Percentiles rank a stretch among this genome's conserved stretches.
These are phyloP conservation scores for Stenolophus ochropezus DNA, from an alignment of 2,888 invertebrate species.

Conservation along the genomic window DNA sequence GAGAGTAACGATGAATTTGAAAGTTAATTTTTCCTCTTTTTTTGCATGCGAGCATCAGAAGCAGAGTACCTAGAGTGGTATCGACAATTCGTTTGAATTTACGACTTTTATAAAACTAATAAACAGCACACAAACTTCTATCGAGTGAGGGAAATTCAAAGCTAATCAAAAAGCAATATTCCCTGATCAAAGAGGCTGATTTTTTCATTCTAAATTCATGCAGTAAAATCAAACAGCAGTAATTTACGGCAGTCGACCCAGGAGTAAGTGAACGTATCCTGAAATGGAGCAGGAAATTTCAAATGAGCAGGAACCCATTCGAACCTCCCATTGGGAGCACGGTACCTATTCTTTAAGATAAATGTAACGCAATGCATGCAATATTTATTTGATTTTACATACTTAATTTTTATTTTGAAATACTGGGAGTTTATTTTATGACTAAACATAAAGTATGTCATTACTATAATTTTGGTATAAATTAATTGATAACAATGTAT, in stretches of 20 bases:
- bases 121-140: neutral
- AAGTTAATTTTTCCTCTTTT: too few relatives aligned
- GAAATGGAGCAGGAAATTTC: constrained; percentile 14
- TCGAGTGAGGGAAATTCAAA: neutral
- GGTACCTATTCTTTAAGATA: too few relatives aligned
- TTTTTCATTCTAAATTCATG: neutral
- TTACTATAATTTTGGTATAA: too few relatives aligned
- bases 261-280: constrained; percentile 7
- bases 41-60: neutral
- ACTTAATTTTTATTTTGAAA: too few relatives aligned
- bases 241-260: constrained; percentile 14
- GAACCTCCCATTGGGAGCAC: neutral
- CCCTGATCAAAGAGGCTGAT: neutral
- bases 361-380: too few relatives aligned
- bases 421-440: too few relatives aligned
- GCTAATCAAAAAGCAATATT: constrained; percentile 14
- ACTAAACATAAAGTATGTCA: too few relatives aligned
- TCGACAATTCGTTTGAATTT: neutral
- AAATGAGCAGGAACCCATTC: neutral
- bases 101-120: neutral
- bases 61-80: too few relatives aligned
- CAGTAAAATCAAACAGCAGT: constrained; percentile 28
- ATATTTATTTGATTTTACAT: too few relatives aligned
- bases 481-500: too few relatives aligned
- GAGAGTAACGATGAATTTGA: too few relatives aligned